Evolutionary conservation across 2,888 invertebrate species (phyloP), one percentile per base, ranked within the genome.

Genomic region (Tromatobia lineatoria): DNA sequence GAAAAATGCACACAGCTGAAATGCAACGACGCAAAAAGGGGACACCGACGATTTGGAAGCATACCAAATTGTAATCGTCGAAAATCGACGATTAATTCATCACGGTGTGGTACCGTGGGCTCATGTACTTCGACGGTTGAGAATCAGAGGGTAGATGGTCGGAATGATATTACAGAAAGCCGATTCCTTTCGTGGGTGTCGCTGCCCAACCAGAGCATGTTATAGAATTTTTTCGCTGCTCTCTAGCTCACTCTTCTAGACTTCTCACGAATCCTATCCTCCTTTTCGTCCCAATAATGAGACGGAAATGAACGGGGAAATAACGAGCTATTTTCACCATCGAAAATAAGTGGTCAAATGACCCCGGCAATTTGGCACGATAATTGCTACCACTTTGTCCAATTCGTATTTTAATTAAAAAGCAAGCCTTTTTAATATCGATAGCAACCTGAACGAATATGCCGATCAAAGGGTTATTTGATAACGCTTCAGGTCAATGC

Each of bases 51-150:
- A 92, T 92, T 92, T 92, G 93, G 92, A 92, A 92, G 92, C 92
- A 90, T 92, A 92, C 92, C 92, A 92, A 93, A 92, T 92, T 92
- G 92, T 92, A 92, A 92, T 92, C 91, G 93, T 91, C 91, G 91
- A 91, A 92, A 93, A 93, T 93, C 92, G 93, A 92, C 92, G 92
- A 92, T 93, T 93, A 93, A 93, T 93, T 93, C 92, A 92, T 93
- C 92, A 92, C 87, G 85, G 85, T 87, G 73, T 66, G 82, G 74
- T 74, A 29, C 29, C 29, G 47, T 23, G 47, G 47, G 75, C 66
- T 71, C 70, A 42, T 59, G 50, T 76, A 57, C 52, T 70, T 70
- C 70, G 47, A 64, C 67, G 67, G 23, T 47, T 54, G 75, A 34
- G 20, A 70, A 86, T 85, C 67, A 79, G 81, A 66, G 47, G 64